These are phyloP conservation scores for Hippolais icterina DNA, from an alignment of 2,113 vertebrate species.

Conservation along the genomic window DNA sequence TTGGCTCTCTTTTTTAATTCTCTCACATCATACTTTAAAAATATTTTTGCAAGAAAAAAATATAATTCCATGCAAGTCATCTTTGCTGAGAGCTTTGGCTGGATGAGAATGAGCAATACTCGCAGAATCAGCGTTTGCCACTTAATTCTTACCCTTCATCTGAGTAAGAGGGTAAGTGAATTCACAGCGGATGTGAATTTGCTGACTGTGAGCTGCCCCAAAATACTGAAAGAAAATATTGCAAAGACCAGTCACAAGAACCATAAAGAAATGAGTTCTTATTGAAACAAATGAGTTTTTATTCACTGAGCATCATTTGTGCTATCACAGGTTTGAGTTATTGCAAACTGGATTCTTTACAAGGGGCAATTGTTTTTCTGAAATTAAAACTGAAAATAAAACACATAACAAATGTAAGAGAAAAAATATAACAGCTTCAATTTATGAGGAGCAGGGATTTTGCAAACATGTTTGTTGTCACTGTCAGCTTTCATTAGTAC, in stretches of 20 bases:
- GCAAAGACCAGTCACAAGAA: not conserved
- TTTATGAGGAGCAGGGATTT: not conserved
- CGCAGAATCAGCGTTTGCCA: not conserved
- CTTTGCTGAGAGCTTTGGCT: not conserved
- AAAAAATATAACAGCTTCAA: not conserved
- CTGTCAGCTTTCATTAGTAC: not conserved
- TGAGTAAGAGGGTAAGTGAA: not conserved
- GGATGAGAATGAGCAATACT: not conserved
- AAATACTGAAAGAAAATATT: not conserved
- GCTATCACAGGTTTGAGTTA: not conserved
- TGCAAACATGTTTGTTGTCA: not conserved
- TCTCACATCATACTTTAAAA: not conserved
- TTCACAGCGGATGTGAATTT: not conserved
- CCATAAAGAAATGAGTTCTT: not conserved
- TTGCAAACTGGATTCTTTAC: not conserved
- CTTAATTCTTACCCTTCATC: not conserved
- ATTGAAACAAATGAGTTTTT: not conserved
- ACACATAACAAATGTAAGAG: not conserved
- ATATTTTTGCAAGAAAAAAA: not conserved
- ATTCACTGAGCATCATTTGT: not conserved
- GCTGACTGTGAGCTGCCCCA: not conserved
- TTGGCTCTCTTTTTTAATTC: not conserved
- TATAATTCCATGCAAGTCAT: not conserved
- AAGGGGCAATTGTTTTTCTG: not conserved
- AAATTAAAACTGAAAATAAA: not conserved